Base-by-base conservation (phyloP, 2,797 vertebrate species). In the Limosa lapponica region DNA sequence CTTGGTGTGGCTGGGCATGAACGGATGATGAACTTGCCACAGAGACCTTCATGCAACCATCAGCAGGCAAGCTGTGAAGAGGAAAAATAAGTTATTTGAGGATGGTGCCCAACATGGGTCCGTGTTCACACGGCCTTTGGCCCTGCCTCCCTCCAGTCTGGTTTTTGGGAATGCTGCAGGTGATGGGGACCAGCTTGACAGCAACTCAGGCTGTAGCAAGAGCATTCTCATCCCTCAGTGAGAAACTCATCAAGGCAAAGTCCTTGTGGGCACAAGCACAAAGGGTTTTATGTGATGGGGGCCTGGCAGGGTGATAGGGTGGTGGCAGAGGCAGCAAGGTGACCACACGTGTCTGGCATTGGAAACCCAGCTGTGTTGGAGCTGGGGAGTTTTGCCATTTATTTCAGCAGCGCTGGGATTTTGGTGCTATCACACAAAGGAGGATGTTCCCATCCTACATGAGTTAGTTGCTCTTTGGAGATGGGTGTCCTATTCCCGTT, bases 331-430 rank as follows among this genome's bases (percentile, higher is more conserved):
- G 43, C 62, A 75, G 62, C 66, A 69, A 72, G 16, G 37, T 0
- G 10, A 24, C 43, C 0, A 0, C 0, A 0, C 1, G 1, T 82
- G 32, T 16, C 49, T 4, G 8, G 37, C 15, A 6, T 27, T 12
- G 12, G 44, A n/a, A 87, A 51, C 10, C 10, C 44, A 70, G 17
- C 30, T 84, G 55, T 20, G 23, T 25, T 59, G 55, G 59, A 55
- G 19, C 39, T 5, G 6, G 48, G 13, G 27, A 70, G 37, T 73
- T 83, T 59, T 72, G 41, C 55, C 8, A 28, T 14, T 2, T 1
- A 7, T 61, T 87, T 27, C 67, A 82, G 62, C 54, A 72, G 54
- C 69, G 34, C 48, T 82, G 74, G 28, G 37, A 39, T 87, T 82
- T 87, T 0, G 0, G 27, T 0, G 2, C 19, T 71, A 18, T 46